Evolutionary conservation across 1,140 invertebrate species (phyloP), one percentile per base, ranked within the genome.

Genomic region (Wasmannia auropunctata): DNA sequence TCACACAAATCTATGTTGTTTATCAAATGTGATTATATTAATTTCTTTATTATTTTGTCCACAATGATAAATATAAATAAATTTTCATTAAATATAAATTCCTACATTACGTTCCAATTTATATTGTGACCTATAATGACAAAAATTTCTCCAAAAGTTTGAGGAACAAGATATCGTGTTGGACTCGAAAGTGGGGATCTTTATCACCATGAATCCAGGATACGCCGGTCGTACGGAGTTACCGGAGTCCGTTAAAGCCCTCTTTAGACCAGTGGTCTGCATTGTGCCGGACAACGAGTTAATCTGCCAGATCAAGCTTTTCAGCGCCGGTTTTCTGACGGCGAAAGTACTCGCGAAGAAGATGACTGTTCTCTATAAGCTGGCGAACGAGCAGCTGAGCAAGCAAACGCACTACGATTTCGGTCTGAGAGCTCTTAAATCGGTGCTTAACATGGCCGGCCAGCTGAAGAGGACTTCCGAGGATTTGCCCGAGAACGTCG

Each of bases 331-430:
- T 37, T 98, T 98, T 94, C 94, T 98, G 0, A 96, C 97, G 49
- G 98, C 98, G 1, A 98, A 98, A 95, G 96, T 98, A 14, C 93
- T 99, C 51, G 98, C 98, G 0, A 99, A 98, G 93, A 99, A 99
- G 92, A 98, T 99, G 98, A 98, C 98, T 0, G 97, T 98, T 5
- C 93, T 99, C 6, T 99, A 99, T 93, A 97, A 97, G 91, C 94
- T 99, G 63, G 97, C 98, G 0, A 96, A 96, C 63, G 98, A 98
- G 90, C 98, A 98, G 92, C 95, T 99, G 49, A 98, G 98, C 7
- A 98, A 98, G 94, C 98, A 99, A 93, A 97, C 97, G 49, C 98
- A 99, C 94, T 99, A 99, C 93, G 98, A 99, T 92, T 99, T 98
- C 96, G 98, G 98, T n/a, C 93, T 99, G 72, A 95, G 98, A 79